phyloP scores from a whole-genome alignment of 2,888 invertebrate genomes.

The Steinernema hermaphroditum region DNA sequence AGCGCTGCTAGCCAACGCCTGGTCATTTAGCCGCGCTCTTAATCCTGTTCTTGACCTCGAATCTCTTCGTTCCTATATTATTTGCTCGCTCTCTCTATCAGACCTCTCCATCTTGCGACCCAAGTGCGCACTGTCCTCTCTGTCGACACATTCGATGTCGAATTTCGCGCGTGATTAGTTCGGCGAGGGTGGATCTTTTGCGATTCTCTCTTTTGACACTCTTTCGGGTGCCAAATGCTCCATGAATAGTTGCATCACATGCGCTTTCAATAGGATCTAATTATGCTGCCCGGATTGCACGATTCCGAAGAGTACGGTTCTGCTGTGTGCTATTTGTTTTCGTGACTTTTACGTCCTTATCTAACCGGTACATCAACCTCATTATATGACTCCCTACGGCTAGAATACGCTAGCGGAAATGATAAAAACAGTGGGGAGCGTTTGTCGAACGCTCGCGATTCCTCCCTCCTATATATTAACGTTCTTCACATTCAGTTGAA shows the following conservation, averaged over 20 bases:
- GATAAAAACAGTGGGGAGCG: no score
- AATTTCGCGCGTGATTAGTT: slow-evolving; percentile 21
- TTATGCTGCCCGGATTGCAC: not conserved
- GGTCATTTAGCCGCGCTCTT: not conserved
- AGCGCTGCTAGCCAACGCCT: not conserved
- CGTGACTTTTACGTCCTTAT: not conserved
- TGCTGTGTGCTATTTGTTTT: no score
- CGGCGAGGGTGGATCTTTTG: not conserved
- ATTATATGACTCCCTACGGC: not conserved
- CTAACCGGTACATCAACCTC: slow-evolving; percentile 7
- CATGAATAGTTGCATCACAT: not conserved
- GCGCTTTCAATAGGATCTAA: slow-evolving; percentile 3
- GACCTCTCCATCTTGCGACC: not conserved
- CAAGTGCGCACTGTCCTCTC: not conserved
- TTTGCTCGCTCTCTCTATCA: not conserved
- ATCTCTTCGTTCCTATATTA: not conserved
- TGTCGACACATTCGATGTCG: not conserved
- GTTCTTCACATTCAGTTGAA: not conserved
- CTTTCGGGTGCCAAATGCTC: not conserved
- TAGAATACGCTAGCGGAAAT: not conserved
- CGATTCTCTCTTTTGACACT: not conserved
- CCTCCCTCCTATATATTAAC: not conserved
- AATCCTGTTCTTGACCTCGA: slow-evolving; percentile 22
- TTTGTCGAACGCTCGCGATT: not conserved
- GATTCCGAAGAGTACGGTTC: no score